Percentiles rank a stretch among this genome's conserved stretches.
phyloP scores from a whole-genome alignment of 2,797 vertebrate species.

The Malurus splendens region DNA sequence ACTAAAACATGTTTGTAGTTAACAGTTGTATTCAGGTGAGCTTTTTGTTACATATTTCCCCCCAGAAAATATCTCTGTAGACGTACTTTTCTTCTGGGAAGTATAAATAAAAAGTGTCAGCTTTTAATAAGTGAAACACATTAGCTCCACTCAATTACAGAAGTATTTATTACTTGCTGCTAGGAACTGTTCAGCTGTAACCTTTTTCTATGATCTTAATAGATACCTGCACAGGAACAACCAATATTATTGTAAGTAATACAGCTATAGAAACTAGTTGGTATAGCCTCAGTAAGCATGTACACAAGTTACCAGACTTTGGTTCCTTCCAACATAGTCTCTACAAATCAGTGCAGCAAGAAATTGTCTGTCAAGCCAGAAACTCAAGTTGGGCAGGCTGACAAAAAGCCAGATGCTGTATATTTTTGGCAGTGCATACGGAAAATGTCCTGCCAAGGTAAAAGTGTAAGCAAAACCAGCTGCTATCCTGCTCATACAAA shows the following conservation, averaged over 20 bases:
- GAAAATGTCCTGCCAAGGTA: slow-evolving; percentile 51
- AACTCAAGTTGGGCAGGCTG: not conserved
- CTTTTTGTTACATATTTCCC: not conserved
- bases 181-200: not conserved
- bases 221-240: not conserved
- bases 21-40: not conserved
- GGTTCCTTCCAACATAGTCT: not conserved
- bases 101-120: not conserved
- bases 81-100: not conserved
- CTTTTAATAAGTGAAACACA: not conserved
- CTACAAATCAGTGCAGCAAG: not conserved
- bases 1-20: not conserved
- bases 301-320: not conserved
- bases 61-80: not conserved
- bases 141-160: not conserved
- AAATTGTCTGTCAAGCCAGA: not conserved
- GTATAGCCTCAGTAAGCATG: not conserved
- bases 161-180: not conserved
- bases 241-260: not conserved
- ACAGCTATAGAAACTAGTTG: not conserved
- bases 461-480: slow-evolving; percentile 48
- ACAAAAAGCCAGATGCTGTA: slow-evolving; percentile 9
- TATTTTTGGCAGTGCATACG: slow-evolving; percentile 25
- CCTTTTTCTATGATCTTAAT: not conserved
- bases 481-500: slow-evolving; percentile 33